Evolutionary conservation across 2,113 vertebrate genomes (phyloP).

Genomic region (Eolophus roseicapilla): DNA sequence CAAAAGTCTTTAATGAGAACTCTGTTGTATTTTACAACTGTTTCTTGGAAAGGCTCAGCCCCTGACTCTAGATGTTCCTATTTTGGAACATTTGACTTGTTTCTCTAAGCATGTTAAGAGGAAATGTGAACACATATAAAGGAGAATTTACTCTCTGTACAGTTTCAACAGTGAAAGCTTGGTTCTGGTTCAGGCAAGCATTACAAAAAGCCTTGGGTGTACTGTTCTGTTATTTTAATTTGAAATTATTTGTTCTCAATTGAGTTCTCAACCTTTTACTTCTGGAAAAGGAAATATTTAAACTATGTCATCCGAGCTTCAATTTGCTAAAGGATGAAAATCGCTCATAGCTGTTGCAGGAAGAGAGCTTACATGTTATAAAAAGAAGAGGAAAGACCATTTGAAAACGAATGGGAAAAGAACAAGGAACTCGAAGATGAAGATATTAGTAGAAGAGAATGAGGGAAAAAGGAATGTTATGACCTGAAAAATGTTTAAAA

Average conservation of each 20-base stretch:
- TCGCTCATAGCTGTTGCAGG: not conserved
- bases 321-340: not conserved
- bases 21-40: not conserved
- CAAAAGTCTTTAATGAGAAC: not conserved
- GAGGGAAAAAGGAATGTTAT: not conserved
- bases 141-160: not conserved
- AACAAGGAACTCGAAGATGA: not conserved
- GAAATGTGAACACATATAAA: not conserved
- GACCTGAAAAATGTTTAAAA: conserved; percentile 18
- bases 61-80: not conserved
- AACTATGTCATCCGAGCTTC: not conserved
- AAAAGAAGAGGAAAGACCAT: not conserved
- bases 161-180: conserved; percentile 4
- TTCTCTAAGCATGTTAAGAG: not conserved
- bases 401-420: not conserved
- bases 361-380: not conserved
- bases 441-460: not conserved
- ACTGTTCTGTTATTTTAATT: not conserved
- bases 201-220: not conserved
- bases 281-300: conserved; percentile 9
- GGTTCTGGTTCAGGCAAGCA: conserved; percentile 4
- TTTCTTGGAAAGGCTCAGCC: not conserved
- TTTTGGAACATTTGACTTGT: not conserved
- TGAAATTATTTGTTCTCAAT: conserved; percentile 31
- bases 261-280: not conserved